Evolutionary conservation across 1,140 invertebrate species (phyloP).

Genomic region (Drosophila orosa): DNA sequence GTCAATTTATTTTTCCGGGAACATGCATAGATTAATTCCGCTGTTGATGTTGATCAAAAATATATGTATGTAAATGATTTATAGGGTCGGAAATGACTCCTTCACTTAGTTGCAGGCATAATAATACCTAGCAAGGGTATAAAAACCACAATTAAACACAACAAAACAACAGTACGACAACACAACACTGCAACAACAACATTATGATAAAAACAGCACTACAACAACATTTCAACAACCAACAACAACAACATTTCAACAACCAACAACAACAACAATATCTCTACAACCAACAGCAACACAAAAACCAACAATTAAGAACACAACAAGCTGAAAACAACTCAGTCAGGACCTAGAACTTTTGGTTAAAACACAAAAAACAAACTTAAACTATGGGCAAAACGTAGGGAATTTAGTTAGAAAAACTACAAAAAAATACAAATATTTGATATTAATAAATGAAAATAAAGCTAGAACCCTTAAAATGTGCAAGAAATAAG

Average conservation of each 20-base stretch:
- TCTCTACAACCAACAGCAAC: not conserved
- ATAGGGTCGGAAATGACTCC: no score
- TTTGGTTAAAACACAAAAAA: slow-evolving; percentile 5
- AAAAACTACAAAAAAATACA: not conserved
- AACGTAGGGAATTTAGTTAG: not conserved
- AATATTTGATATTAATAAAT: not conserved
- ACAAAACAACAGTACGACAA: not conserved
- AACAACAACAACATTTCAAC: not conserved
- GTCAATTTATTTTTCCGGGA: no score
- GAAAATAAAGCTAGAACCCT: not conserved
- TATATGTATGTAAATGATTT: no score
- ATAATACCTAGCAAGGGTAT: no score
- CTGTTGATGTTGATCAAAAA: no score
- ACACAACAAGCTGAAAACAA: slow-evolving; percentile 7
- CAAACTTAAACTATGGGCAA: slow-evolving; percentile 2
- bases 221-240: not conserved
- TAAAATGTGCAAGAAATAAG: not conserved
- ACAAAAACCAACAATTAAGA: slow-evolving; percentile 12
- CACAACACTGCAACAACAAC: not conserved
- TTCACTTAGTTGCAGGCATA: no score
- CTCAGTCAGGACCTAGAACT: slow-evolving; percentile 2
- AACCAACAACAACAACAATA: not conserved
- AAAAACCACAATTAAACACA: not conserved
- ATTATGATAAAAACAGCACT: not conserved
- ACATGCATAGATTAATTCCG: no score